Base-by-base conservation (phyloP, 2,113 vertebrate species). In the Tenebrosternarchus preto region DNA sequence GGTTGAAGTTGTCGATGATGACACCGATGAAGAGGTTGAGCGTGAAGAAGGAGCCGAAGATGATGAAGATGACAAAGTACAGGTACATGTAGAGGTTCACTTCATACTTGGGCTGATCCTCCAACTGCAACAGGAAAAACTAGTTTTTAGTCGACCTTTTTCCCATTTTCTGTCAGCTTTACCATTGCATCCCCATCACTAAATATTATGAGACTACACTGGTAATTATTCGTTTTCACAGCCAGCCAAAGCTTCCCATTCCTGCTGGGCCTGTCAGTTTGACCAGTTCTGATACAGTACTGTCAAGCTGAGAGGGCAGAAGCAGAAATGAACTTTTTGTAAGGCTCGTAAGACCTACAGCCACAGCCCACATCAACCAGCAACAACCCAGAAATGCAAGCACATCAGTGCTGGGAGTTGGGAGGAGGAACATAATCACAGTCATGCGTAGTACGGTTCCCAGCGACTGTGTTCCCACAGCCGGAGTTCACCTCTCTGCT, bases 1-100 rank as follows among this genome's bases (percentile, higher is more conserved):
- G 98, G 88, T 99, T 99, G 93, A 99, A 99, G 90, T 99, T 99
- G 92, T 99, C 98, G 76, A 99, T 99, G 91, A 99, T 98, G 88
- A 99, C 98, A 78, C 98, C 98, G 85, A 99, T 99, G 89, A 99
- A 99, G 70, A 99, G 93, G 86, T 99, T 99, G 79, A 99, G 92
- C 56, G 98, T 99, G 89, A 99, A 99, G 92, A 99, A 99, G 0
- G 98, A 96, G 78, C 98, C 98, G 63, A 99, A 99, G 89, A 99
- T 95, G 85, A 99, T 97, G 90, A 99, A 99, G 88, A 95, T 93
- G 90, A 99, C 98, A 80, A 99, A 99, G 89, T 98, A 99, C 78
- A 99, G 81, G 88, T 99, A 99, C 98, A 99, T 98, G 83, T 96
- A 98, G 25, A 95, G 80, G 89, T 83, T 99, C 0, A 88, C 84